Conservation (phyloP, 2,888 invertebrate genomes). For the Drosophila testacea region DNA sequence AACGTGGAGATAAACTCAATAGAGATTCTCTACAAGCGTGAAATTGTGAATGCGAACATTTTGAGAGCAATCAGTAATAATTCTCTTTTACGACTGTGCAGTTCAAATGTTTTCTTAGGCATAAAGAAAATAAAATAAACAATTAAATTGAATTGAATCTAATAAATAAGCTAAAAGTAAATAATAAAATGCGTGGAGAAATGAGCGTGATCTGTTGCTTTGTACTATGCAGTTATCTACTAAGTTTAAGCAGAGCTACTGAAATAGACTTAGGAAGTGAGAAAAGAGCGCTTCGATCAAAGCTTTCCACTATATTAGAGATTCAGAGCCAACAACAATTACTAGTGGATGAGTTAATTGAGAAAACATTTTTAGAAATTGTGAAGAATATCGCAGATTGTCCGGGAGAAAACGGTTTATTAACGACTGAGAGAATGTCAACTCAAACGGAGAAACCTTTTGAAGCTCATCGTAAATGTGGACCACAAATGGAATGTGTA, state of each 20-base stretch:
- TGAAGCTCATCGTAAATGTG: not conserved
- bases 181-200: not conserved
- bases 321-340: not conserved
- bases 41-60: not conserved
- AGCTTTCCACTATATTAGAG: not conserved
- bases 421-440: not conserved
- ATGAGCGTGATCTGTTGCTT: not conserved
- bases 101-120: not conserved
- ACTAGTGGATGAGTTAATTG: not conserved
- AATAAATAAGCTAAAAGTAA: too few relatives aligned
- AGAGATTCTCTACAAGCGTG: not conserved
- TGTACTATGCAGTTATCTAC: not conserved
- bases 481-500: not conserved
- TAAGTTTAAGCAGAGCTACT: not conserved
- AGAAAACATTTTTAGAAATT: not conserved
- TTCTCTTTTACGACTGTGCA: not conserved
- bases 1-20: not conserved
- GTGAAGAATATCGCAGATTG: not conserved
- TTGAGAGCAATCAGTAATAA: not conserved
- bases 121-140: too few relatives aligned
- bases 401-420: not conserved
- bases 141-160: too few relatives aligned
- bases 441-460: not conserved
- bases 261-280: not conserved
- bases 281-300: not conserved